phyloP scores from a whole-genome alignment of 2,888 invertebrate species.

The Cyclophora punctaria region DNA sequence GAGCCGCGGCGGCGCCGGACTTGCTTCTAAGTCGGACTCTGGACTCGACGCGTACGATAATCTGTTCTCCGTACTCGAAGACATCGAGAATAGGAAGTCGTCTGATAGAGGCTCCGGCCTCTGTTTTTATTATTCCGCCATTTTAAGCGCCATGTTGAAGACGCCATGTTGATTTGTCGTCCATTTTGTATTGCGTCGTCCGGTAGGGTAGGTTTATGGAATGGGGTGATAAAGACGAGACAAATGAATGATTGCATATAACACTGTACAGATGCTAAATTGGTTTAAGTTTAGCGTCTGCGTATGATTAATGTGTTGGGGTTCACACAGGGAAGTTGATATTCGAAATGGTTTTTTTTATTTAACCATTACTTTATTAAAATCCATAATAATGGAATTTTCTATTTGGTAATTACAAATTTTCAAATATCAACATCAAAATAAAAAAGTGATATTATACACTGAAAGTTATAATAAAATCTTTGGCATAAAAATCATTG shows the following conservation, averaged over 20 bases:
- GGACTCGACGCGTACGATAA: conserved; percentile 97
- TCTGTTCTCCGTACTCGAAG: conserved; percentile 83
- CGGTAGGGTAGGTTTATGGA: conserved; percentile 68
- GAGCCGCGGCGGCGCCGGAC: conserved; percentile 86
- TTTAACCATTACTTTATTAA: too few relatives aligned
- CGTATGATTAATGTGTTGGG: conserved; percentile 57
- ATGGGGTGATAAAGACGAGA: conserved; percentile 72
- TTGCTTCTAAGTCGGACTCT: conserved; percentile 88
- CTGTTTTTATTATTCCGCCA: conserved; percentile 60
- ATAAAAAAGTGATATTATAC: conserved; percentile 48
- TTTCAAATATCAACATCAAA: conserved; percentile 29
- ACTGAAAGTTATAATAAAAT: conserved; percentile 38
- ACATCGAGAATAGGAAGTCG: conserved; percentile 99
- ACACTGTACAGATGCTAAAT: conserved; percentile 58
- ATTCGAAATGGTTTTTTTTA: conserved; percentile 29
- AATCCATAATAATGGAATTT: too few relatives aligned
- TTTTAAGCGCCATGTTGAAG: conserved; percentile 22
- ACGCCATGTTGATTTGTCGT: conserved; percentile 38
- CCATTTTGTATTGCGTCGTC: conserved; percentile 47
- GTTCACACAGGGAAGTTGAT: conserved; percentile 50
- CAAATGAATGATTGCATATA: conserved; percentile 69
- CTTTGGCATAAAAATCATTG: conserved; percentile 19
- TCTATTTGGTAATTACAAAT: too few relatives aligned
- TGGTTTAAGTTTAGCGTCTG: conserved; percentile 52
- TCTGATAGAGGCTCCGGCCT: conserved; percentile 97